Percentiles rank a stretch among this genome's conserved stretches.
These are phyloP conservation scores for Escarpia spicata DNA, from an alignment of 2,888 invertebrate species.

Conservation along the genomic window DNA sequence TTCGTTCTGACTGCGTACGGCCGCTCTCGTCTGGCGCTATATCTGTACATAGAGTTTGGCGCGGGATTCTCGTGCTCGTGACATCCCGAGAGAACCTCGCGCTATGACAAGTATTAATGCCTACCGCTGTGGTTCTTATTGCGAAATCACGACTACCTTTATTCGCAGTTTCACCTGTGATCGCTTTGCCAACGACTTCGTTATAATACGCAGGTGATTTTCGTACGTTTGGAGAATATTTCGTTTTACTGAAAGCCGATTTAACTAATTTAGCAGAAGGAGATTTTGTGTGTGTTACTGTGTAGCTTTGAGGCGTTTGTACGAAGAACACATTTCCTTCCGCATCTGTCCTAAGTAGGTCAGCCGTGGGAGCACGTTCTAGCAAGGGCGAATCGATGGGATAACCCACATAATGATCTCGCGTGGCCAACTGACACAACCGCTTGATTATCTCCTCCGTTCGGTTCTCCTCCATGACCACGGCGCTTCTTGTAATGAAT, in stretches of 20 bases:
- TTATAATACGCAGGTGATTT: not conserved
- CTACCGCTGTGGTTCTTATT: not conserved
- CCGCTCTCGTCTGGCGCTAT: not conserved
- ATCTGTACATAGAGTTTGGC: not conserved
- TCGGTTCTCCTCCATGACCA: not conserved
- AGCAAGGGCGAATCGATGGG: not conserved
- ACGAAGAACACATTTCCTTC: not conserved
- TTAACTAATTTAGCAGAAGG: not conserved
- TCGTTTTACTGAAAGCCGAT: not conserved
- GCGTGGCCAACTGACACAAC: not conserved
- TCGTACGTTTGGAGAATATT: not conserved
- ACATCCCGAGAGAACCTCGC: not conserved
- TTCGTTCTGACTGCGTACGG: not conserved
- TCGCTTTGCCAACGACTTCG: not conserved
- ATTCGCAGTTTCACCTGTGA: not conserved
- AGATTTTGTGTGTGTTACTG: not conserved
- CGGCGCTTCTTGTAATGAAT: not conserved
- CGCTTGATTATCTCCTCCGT: not conserved
- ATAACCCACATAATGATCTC: not conserved
- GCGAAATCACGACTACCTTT: not conserved
- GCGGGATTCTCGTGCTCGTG: not conserved
- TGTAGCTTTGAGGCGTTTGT: not conserved
- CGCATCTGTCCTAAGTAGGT: slow-evolving; percentile 8
- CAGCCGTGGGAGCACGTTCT: not conserved
- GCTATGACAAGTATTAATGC: not conserved